Percentiles rank a stretch among this genome's conserved stretches.
These are phyloP conservation scores for Sebastiscus tertius DNA, from an alignment of 2,797 vertebrate genomes.

Conservation along the genomic window DNA sequence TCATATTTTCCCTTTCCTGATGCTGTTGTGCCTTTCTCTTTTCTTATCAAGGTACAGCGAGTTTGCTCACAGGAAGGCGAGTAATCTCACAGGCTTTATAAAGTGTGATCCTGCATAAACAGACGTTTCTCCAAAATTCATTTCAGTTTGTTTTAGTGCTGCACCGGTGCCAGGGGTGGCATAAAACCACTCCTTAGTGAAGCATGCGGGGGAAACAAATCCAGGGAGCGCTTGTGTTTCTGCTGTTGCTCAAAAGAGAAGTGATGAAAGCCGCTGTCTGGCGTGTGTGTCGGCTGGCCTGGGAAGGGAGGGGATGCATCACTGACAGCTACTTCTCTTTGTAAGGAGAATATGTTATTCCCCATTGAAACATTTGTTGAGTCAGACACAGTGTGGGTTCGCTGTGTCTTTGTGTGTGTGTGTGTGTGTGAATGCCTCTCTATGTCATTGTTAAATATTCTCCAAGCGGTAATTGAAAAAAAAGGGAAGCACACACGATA, in stretches of 20 bases:
- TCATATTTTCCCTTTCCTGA: not conserved
- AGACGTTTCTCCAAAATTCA: conserved; percentile 15
- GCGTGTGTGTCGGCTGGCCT: not conserved
- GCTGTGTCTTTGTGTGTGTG: conserved; percentile 11
- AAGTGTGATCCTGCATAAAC: conserved; percentile 47
- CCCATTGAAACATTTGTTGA: conserved; percentile 52
- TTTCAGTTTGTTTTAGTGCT: conserved; percentile 36
- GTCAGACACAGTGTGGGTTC: conserved; percentile 33
- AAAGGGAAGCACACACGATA: not conserved
- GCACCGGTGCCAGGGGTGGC: conserved; percentile 2
- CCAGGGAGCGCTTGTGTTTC: conserved; percentile 25
- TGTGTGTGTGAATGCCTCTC: conserved; percentile 8
- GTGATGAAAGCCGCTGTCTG: conserved; percentile 50
- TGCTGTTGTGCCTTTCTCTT: not conserved
- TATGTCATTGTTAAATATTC: conserved; percentile 25
- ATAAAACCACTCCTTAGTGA: conserved; percentile 31
- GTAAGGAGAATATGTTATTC: conserved; percentile 39
- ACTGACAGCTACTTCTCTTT: conserved; percentile 42
- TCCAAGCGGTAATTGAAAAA: conserved; percentile 2
- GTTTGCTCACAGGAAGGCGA: conserved; percentile 8
- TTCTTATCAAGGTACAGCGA: not conserved
- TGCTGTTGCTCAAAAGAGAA: conserved; percentile 43
- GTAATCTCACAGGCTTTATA: conserved; percentile 42
- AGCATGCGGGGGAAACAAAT: conserved; percentile 30
- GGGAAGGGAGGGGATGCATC: conserved; percentile 7